Conservation (phyloP, 2,797 vertebrate genomes). For the Podarcis siculus region DNA sequence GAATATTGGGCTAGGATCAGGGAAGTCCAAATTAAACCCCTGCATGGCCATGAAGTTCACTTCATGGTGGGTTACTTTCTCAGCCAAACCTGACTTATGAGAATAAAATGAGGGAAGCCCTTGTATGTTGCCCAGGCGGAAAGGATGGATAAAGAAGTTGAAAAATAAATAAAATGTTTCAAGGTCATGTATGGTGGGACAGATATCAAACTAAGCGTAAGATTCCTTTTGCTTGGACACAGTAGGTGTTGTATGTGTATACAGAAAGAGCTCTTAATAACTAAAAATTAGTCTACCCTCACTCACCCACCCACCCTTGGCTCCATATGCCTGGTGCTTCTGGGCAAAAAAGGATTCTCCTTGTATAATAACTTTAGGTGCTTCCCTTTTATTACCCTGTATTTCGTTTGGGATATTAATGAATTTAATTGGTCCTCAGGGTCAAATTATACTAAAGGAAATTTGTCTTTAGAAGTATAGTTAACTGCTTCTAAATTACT, state of each 20-base stretch:
- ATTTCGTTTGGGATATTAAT: constrained; percentile 44
- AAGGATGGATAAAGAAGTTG: not conserved
- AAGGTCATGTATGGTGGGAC: constrained; percentile 21
- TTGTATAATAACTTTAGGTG: not conserved
- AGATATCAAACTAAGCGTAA: constrained; percentile 23
- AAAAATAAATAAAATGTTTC: not conserved
- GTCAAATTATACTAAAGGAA: constrained; percentile 63
- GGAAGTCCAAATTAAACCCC: not conserved
- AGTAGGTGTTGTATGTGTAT: not conserved
- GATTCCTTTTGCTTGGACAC: constrained; percentile 31
- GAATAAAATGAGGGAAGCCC: not conserved
- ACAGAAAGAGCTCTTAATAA: constrained; percentile 24
- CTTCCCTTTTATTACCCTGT: not conserved
- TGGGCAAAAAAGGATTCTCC: not conserved
- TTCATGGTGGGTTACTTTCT: not conserved
- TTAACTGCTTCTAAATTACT: constrained; percentile 54
- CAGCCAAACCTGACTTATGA: not conserved
- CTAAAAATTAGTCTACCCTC: constrained; percentile 27
- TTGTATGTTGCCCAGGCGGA: not conserved
- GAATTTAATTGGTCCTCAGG: constrained; percentile 58
- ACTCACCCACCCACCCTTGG: not conserved
- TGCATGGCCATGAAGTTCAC: not conserved
- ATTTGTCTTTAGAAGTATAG: constrained; percentile 53
- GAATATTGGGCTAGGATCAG: not conserved
- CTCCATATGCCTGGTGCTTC: not conserved